Evolutionary conservation across 2,888 invertebrate genomes (phyloP).

Genomic region (Limenitis camilla): DNA sequence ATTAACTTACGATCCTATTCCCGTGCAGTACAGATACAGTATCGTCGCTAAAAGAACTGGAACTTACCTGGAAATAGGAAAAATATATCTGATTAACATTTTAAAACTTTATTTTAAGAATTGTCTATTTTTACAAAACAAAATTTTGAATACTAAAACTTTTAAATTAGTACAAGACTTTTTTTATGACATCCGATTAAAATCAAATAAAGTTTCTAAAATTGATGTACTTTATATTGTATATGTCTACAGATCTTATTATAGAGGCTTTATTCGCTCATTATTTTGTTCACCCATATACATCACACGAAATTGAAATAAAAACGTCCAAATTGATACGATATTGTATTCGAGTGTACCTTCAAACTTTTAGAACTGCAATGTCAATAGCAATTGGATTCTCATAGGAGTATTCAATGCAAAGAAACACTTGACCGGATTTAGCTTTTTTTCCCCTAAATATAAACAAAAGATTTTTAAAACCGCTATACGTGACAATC

Average conservation of each 20-base stretch:
- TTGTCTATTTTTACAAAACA: too few relatives aligned
- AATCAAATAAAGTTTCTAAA: too few relatives aligned
- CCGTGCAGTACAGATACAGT: background rate
- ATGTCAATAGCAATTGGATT: background rate
- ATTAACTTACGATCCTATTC: conserved; percentile 9
- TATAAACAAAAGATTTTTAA: conserved; percentile 15
- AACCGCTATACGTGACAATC: conserved; percentile 19
- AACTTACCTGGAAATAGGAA: conserved; percentile 23
- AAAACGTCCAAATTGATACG: too few relatives aligned
- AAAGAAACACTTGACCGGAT: conserved; percentile 11
- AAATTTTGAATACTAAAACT: too few relatives aligned
- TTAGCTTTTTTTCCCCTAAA: conserved; percentile 12
- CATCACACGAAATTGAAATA: too few relatives aligned
- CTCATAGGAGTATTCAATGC: background rate
- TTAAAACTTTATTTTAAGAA: background rate
- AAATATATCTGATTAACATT: background rate
- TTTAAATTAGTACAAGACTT: too few relatives aligned
- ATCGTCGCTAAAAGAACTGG: background rate
- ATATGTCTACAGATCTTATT: too few relatives aligned
- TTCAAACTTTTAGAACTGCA: too few relatives aligned
- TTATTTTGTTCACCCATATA: too few relatives aligned
- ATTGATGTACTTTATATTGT: too few relatives aligned
- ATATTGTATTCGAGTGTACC: background rate
- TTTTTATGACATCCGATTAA: too few relatives aligned
- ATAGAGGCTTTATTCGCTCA: too few relatives aligned